phyloP scores from a whole-genome alignment of 1,140 invertebrate species.

The Colletes latitarsis region DNA sequence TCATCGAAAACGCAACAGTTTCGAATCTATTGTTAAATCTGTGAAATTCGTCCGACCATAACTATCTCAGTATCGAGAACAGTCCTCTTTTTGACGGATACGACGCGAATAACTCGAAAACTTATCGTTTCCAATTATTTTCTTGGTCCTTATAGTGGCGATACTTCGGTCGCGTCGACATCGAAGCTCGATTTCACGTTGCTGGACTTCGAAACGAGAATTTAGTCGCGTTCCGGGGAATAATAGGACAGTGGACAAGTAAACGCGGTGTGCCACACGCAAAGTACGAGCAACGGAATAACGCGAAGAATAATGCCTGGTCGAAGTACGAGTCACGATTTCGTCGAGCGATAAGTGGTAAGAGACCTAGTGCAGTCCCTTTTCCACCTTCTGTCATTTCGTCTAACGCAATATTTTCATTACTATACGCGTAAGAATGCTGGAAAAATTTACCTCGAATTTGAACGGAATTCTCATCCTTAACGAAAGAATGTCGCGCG shows the following conservation, averaged over 20 bases:
- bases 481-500: no score
- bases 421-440: no score
- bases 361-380: neutral
- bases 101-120: neutral
- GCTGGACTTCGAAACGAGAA: neutral
- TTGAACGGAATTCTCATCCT: no score
- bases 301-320: constrained; percentile 15
- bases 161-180: neutral
- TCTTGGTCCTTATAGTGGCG: neutral
- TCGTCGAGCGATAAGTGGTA: constrained; percentile 42
- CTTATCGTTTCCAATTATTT: neutral
- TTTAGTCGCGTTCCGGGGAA: accelerated
- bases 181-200: neutral
- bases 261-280: neutral
- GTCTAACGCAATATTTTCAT: no score
- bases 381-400: no score
- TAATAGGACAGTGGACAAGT: neutral
- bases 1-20: no score
- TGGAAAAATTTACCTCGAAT: no score
- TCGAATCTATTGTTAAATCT: no score
- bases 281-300: constrained; percentile 1
- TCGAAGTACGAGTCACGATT: constrained; percentile 16
- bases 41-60: constrained; percentile 20
- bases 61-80: constrained; percentile 11
- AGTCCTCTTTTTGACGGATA: no score